Conservation (phyloP, 2,797 vertebrate species). For the Hephaestus fuliginosus region DNA sequence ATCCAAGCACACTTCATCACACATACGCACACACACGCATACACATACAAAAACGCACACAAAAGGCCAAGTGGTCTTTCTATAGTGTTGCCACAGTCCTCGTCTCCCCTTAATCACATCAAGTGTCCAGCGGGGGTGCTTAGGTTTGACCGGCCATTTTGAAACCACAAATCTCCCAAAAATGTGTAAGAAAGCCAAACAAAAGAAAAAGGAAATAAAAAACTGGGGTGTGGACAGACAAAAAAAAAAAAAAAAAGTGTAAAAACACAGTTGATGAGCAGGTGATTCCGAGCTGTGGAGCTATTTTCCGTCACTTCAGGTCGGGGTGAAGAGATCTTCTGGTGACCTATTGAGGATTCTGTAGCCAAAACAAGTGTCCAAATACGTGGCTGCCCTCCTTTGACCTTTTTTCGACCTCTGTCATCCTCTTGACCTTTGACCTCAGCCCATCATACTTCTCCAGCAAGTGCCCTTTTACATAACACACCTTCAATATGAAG, state of each 20-base stretch:
- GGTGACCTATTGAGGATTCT: conserved; percentile 44
- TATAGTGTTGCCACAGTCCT: conserved; percentile 75
- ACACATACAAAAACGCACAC: conserved; percentile 73
- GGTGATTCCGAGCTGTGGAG: conserved; percentile 66
- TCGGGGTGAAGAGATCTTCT: conserved; percentile 59
- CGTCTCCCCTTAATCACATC: conserved; percentile 64
- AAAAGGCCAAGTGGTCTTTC: conserved; percentile 83
- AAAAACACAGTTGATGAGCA: conserved; percentile 70
- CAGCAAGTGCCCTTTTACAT: conserved; percentile 81
- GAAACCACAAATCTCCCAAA: conserved; percentile 73
- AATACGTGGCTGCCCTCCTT: conserved; percentile 57
- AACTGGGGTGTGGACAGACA: conserved; percentile 58
- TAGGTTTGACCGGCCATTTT: conserved; percentile 73
- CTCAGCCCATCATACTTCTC: conserved; percentile 56
- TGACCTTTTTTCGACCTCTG: conserved; percentile 54
- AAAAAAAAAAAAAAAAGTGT: conserved; percentile 60
- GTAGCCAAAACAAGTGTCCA: conserved; percentile 61
- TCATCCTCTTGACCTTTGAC: conserved; percentile 63
- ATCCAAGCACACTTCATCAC: conserved; percentile 67
- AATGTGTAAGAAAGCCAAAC: conserved; percentile 63
- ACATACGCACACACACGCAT: conserved; percentile 66
- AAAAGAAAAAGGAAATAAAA: conserved; percentile 26
- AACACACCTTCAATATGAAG: conserved; percentile 92
- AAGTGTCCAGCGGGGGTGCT: conserved; percentile 71
- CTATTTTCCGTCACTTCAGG: conserved; percentile 76